Evolutionary conservation across 2,888 invertebrate species (phyloP), one percentile per base, ranked within the genome.

Genomic region (Pterobdella sp.): DNA sequence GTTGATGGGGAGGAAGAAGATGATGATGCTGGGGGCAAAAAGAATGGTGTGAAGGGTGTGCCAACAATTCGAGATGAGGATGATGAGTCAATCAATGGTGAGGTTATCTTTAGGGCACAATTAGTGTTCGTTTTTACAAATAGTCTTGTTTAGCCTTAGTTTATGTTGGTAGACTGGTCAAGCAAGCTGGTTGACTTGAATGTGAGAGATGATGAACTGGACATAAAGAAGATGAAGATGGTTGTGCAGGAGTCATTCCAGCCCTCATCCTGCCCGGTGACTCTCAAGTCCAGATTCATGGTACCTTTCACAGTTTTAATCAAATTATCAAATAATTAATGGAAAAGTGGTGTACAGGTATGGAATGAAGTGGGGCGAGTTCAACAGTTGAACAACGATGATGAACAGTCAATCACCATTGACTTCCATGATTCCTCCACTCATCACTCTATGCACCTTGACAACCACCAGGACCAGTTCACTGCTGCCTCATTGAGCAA

Each of bases 351-450:
- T n/a, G n/a, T n/a, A 68, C 73, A 88, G 88, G 89, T 91, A 72
- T 97, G 94, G 93, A 97, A 97, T 81, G 89, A 90, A 72, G 88
- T 93, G 3, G 97, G 95, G n/a, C 89, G 95, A 77, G 90, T 95
- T 0, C 88, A 90, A 10, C 90, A 90, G 79, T 92, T 91, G 81
- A 88, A 88, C 0, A 87, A 86, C 0, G 90, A 90, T 76, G 89
- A 88, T 0, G 90, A 90, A 73, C 91, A 90, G 72, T 89, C 89
- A 0, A 92, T 97, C 72, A 94, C 95, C 82, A 91, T 96, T 0
- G 94, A 95, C 83, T 98, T 97, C 84, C 95, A 96, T 79, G 94
- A 98, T 84, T 88, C 90, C 0, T 88, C 89, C 69, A 86, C 92
- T 18, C 94, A 97, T 82, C 93, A 93, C 81, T 89, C 92, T 32